Evolutionary conservation across 2,888 invertebrate species (phyloP).

Genomic region (Andrena praecox): DNA sequence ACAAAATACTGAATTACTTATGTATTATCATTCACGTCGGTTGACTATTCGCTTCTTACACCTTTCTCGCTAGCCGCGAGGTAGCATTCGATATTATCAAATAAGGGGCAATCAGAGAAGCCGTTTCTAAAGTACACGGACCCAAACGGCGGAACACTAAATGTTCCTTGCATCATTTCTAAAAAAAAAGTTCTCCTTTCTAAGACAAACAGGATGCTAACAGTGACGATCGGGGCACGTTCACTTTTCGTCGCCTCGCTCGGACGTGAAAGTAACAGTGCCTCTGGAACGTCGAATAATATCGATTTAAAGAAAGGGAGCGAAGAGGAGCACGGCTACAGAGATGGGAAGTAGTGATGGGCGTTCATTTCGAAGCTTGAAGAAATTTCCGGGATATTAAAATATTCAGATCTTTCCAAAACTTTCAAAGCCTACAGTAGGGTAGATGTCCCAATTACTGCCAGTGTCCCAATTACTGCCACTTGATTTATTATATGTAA

Average conservation of each 20-base stretch:
- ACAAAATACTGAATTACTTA: no score
- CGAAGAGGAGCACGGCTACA: background rate
- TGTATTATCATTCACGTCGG: background rate
- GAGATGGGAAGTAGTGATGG: background rate
- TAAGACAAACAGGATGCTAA: background rate
- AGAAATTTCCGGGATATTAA: no score
- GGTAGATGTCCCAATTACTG: no score
- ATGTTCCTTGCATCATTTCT: background rate
- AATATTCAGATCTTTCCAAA: no score
- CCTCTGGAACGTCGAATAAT: background rate
- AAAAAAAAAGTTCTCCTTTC: conserved; percentile 14
- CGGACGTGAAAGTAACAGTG: conserved; percentile 43
- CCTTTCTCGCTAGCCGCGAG: background rate
- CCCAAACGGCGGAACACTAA: background rate
- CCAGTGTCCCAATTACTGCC: no score
- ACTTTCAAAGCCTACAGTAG: no score
- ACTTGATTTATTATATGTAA: no score
- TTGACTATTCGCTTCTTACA: background rate
- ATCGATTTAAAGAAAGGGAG: background rate
- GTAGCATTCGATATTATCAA: no score
- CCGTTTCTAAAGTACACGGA: background rate
- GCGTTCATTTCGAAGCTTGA: no score
- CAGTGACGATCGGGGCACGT: conserved; percentile 24
- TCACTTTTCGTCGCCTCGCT: conserved; percentile 15
- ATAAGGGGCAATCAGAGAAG: background rate